Base-by-base conservation (phyloP, 2,797 vertebrate genomes). In the Cuniculus paca region DNA sequence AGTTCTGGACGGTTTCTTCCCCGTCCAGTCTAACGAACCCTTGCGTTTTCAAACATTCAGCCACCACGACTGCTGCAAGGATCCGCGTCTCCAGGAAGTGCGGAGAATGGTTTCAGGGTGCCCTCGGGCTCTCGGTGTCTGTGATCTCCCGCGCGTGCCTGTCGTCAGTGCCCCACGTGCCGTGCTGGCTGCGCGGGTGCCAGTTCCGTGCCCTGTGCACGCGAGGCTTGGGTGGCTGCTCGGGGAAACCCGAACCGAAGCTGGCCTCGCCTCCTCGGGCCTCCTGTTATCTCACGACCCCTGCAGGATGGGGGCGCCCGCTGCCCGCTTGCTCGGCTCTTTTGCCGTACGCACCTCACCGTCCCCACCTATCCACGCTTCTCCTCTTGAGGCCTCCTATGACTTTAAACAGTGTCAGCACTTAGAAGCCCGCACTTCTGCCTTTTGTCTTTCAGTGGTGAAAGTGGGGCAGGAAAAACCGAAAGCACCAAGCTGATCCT, bases 401-500 rank as follows among this genome's bases (percentile, higher is more conserved):
- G 45, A 3, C 81, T n/a, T 61, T 17, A 19, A 45, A 45, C 26
- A 72, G 1, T 14, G 2, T 2, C 17, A 3, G 14, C 34, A 34
- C 77, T 36, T 34, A 26, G 82, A 42, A 72, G 28, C 58, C 14
- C 52, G 28, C 36, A 39, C 31, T 0, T 70, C 48, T n/a, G 5
- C 80, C 0, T 88, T 95, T 97, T 97, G 91, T 97, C 87, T 98
- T 98, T 42, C 98, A 99, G 99, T 42, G 99, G 99, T 0, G 99
- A 99, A 97, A 99, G 99, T n/a, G 99, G 99, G 50, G 99, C 99
- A 0, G 99, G 99, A 8, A 99, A 99, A 98, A 99, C 99, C 0
- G 99, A 99, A 97, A 99, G 99, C 99, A 99, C 99, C 20, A 99
- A 99, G 84, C 97, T 99, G 97, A 99, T 99, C 97, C 98, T 99